Evolutionary conservation across 2,797 vertebrate species (phyloP).

Genomic region (Pangasius macronema): DNA sequence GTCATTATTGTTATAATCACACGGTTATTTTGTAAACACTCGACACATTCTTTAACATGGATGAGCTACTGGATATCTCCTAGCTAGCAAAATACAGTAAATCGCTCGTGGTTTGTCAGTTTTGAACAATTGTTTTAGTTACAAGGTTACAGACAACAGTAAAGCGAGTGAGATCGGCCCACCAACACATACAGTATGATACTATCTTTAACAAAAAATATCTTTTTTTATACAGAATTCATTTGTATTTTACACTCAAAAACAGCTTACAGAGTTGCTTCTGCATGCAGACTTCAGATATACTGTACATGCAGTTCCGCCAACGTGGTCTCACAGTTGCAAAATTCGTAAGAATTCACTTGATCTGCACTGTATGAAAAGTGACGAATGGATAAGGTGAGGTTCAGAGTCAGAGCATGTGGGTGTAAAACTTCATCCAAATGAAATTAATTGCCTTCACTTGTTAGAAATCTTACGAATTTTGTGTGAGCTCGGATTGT

Average conservation of each 20-base stretch:
- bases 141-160: constrained; percentile 70
- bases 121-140: constrained; percentile 52
- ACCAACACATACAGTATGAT: constrained; percentile 63
- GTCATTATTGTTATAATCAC: constrained; percentile 60
- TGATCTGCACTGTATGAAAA: neutral
- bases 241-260: constrained; percentile 73
- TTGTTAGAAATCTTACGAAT: neutral
- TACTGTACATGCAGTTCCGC: constrained; percentile 81
- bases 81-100: constrained; percentile 63
- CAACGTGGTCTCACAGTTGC: neutral
- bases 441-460: neutral
- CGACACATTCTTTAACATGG: constrained; percentile 40
- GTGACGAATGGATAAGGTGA: neutral
- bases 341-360: neutral
- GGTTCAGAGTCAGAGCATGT: neutral
- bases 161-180: constrained; percentile 70
- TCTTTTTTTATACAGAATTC: constrained; percentile 67
- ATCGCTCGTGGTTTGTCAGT: constrained; percentile 54
- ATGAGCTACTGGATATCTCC: constrained; percentile 63
- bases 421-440: neutral
- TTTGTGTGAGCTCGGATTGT: neutral
- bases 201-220: constrained; percentile 28
- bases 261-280: constrained; percentile 72
- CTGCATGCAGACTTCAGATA: constrained; percentile 80
- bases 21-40: constrained; percentile 51